Evolutionary conservation across 2,888 invertebrate species (phyloP).

Genomic region (Sussaba pulchella): DNA sequence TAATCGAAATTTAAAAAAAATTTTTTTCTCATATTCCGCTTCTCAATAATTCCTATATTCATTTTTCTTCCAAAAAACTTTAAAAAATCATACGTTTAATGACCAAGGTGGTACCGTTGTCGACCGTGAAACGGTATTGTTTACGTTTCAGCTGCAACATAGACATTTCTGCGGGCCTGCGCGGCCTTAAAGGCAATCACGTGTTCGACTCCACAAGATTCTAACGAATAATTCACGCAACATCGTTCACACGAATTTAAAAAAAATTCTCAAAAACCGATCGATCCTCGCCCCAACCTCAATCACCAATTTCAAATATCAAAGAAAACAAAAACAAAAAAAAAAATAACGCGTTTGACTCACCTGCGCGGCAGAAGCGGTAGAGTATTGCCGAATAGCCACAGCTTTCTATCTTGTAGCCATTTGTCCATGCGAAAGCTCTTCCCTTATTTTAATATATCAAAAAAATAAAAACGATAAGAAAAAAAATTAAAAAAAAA

Average conservation of each 20-base stretch:
- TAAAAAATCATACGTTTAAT: too few species aligned
- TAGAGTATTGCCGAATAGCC: constrained; percentile 96
- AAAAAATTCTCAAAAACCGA: neutral
- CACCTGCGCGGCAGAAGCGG: constrained; percentile 94
- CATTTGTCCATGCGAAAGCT: constrained; percentile 93
- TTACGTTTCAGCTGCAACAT: constrained; percentile 20
- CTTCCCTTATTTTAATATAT: constrained; percentile 44
- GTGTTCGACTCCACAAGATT: constrained; percentile 10
- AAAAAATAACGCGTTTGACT: constrained; percentile 68
- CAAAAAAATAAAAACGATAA: too few species aligned
- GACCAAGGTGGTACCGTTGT: neutral
- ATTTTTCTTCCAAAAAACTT: neutral
- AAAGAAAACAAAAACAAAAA: neutral
- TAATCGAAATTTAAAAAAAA: neutral
- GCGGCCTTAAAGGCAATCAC: constrained; percentile 12
- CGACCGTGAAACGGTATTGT: constrained; percentile 37
- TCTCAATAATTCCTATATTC: too few species aligned
- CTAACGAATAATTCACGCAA: neutral
- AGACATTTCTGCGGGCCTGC: constrained; percentile 23
- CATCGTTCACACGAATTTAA: neutral
- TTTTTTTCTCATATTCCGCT: neutral
- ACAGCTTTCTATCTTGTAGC: constrained; percentile 95
- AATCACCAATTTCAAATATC: neutral
- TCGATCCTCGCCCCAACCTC: too few species aligned
- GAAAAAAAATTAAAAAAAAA: neutral